phyloP scores from a whole-genome alignment of 2,797 vertebrate genomes.

The Galaxias olidus region DNA sequence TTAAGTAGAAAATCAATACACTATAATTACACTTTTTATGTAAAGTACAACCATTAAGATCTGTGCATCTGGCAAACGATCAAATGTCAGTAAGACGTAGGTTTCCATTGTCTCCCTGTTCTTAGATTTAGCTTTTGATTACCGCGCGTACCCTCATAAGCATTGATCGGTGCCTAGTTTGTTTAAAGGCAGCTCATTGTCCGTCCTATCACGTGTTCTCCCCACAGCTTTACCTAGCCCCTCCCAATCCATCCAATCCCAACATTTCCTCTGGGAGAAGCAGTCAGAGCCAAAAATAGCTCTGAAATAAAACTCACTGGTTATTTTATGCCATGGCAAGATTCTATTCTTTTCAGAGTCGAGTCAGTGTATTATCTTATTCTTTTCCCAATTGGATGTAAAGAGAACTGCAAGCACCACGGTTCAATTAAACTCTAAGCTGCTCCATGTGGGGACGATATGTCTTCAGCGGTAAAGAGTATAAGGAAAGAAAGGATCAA shows the following conservation, averaged over 20 bases:
- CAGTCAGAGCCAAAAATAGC: conserved; percentile 72
- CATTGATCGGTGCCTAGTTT: conserved; percentile 50
- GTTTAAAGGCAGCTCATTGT: too few relatives aligned
- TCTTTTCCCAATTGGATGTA: conserved; percentile 62
- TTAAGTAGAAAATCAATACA: too few relatives aligned
- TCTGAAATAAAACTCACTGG: conserved; percentile 57
- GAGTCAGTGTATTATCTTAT: conserved; percentile 59
- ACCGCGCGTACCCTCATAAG: conserved; percentile 3
- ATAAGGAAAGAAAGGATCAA: conserved; percentile 19
- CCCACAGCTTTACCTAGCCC: conserved; percentile 58
- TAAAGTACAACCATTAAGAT: too few relatives aligned
- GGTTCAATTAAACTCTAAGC: conserved; percentile 72
- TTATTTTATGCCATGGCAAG: conserved; percentile 63
- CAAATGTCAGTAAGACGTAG: too few relatives aligned
- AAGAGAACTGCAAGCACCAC: conserved; percentile 44
- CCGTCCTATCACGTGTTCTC: conserved; percentile 28
- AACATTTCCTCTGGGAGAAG: conserved; percentile 49
- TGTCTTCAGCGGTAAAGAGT: conserved; percentile 65
- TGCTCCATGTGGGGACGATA: conserved; percentile 55
- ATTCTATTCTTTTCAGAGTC: conserved; percentile 69
- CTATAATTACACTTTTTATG: too few relatives aligned
- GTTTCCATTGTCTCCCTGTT: too few relatives aligned
- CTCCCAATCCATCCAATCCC: conserved; percentile 60
- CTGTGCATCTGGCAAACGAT: too few relatives aligned
- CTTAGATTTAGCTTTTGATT: too few relatives aligned